These are phyloP conservation scores for Epinephelus cyanopodus DNA, from an alignment of 2,113 vertebrate species.

Conservation along the genomic window DNA sequence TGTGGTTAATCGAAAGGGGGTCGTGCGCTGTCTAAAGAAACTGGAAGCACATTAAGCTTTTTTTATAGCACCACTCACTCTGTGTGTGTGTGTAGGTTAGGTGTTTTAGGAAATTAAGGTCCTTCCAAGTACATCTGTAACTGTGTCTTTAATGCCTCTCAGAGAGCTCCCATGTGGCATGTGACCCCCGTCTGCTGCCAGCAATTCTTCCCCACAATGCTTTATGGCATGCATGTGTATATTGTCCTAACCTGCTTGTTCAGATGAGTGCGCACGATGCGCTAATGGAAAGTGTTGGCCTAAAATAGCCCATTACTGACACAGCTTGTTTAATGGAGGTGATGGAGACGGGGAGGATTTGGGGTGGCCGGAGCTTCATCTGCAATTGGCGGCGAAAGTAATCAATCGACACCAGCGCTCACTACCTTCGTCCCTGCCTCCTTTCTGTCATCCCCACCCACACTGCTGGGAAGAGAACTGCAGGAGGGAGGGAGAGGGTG, in stretches of 20 bases:
- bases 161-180: not conserved
- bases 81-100: not conserved
- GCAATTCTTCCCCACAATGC: conserved; percentile 26
- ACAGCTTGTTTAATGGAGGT: conserved; percentile 53
- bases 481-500: not conserved
- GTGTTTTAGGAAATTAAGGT: conserved; percentile 20
- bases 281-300: conserved; percentile 53
- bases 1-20: conserved; percentile 44
- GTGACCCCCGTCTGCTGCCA: not conserved
- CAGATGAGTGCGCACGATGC: conserved; percentile 20
- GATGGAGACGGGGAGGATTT: conserved; percentile 4
- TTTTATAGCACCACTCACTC: conserved; percentile 33
- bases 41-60: not conserved
- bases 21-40: conserved; percentile 1
- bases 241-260: conserved; percentile 44
- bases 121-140: conserved; percentile 31
- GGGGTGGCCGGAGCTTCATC: not conserved
- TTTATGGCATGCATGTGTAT: conserved; percentile 18
- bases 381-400: conserved; percentile 16
- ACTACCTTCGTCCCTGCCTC: not conserved
- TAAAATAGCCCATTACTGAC: conserved; percentile 68
- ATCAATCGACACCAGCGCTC: not conserved
- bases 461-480: conserved; percentile 30
- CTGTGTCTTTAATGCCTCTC: conserved; percentile 2
- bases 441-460: conserved; percentile 44